Conservation (phyloP, 1,140 invertebrate species). For the Saxidomus purpurata region DNA sequence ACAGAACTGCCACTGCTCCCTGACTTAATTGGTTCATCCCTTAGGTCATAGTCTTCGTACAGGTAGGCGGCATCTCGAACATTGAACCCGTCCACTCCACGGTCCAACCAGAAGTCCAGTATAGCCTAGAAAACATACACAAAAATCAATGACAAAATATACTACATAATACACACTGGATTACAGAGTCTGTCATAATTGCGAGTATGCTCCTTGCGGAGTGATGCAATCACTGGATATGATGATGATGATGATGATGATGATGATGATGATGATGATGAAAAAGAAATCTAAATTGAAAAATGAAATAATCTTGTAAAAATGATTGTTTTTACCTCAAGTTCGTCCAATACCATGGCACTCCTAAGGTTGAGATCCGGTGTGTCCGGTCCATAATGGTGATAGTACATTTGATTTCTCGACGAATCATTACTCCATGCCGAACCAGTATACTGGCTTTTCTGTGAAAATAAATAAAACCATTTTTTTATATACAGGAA, state of each 20-base stretch:
- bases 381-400: conserved; percentile 91
- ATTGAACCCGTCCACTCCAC: conserved; percentile 84
- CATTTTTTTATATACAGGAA: too few species aligned
- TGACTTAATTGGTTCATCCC: conserved; percentile 61
- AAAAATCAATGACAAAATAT: too few species aligned
- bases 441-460: conserved; percentile 88
- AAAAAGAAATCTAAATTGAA: too few species aligned
- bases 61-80: conserved; percentile 78
- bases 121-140: conserved; percentile 77
- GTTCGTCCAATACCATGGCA: conserved; percentile 89
- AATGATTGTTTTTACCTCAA: conserved; percentile 86
- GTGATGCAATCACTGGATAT: too few species aligned
- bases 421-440: conserved; percentile 90
- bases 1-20: background rate
- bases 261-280: too few species aligned
- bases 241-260: too few species aligned
- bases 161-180: too few species aligned
- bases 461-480: conserved; percentile 60
- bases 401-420: conserved; percentile 91
- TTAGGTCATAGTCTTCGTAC: conserved; percentile 82
- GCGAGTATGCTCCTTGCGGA: too few species aligned
- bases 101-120: conserved; percentile 83
- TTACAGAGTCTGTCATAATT: too few species aligned
- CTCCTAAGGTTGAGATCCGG: conserved; percentile 93
- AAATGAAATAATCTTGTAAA: too few species aligned